phyloP scores from a whole-genome alignment of 2,113 vertebrate species.

The Podarcis raffonei region DNA sequence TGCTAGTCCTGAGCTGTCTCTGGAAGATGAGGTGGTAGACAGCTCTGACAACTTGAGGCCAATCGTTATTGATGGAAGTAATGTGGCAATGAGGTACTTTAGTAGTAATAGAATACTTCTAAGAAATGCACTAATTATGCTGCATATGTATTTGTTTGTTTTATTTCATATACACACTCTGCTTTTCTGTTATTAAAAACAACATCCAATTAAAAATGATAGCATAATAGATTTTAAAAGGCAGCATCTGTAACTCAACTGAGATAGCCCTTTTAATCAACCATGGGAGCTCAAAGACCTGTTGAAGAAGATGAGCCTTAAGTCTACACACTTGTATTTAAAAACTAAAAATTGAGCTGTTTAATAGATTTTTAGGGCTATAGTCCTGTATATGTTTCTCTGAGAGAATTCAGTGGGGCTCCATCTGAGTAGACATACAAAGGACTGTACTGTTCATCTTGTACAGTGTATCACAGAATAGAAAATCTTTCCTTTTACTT shows the following conservation, averaged over 20 bases:
- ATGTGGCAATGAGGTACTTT: constrained; percentile 96
- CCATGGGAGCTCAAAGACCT: neutral
- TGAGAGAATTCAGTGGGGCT: neutral
- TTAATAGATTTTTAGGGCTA: neutral
- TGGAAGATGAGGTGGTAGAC: constrained; percentile 91
- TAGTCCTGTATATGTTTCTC: neutral
- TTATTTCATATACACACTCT: neutral
- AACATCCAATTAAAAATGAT: neutral
- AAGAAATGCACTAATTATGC: neutral
- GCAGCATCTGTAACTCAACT: neutral
- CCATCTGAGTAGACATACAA: too few species aligned
- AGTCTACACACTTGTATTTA: neutral
- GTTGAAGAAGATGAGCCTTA: neutral
- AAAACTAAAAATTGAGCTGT: neutral
- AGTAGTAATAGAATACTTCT: constrained; percentile 1
- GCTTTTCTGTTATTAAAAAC: neutral
- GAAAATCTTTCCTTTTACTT: neutral
- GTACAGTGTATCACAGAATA: neutral
- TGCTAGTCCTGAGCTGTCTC: constrained; percentile 87
- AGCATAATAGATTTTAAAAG: neutral
- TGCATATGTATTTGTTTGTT: neutral
- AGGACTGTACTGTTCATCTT: neutral
- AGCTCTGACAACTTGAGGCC: constrained; percentile 92
- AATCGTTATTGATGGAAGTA: constrained; percentile 95
- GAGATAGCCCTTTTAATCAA: neutral